phyloP scores from a whole-genome alignment of 2,797 vertebrate genomes.

The Manis javanica region DNA sequence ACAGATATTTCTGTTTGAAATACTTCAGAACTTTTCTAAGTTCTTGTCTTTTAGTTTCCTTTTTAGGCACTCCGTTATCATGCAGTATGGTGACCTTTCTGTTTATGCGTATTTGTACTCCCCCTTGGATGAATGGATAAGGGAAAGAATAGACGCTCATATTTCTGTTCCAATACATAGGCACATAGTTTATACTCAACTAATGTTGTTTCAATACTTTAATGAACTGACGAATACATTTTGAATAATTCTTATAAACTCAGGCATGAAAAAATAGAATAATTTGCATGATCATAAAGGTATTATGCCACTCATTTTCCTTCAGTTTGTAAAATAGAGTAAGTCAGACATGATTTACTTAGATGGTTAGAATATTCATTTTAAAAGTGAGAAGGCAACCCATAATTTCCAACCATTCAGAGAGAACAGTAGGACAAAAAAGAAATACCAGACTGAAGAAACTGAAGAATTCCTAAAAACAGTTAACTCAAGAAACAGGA shows the following conservation, averaged over 20 bases:
- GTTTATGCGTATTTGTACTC: background rate
- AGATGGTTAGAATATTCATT: conserved; percentile 1
- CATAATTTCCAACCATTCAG: background rate
- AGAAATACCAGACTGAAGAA: background rate
- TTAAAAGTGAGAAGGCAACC: background rate
- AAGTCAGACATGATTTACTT: background rate
- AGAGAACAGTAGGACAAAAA: background rate
- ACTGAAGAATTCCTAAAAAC: background rate
- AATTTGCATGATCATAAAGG: conserved; percentile 10
- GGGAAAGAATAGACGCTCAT: background rate
- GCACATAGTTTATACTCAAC: background rate
- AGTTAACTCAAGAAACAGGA: conserved; percentile 32
- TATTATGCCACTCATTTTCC: background rate
- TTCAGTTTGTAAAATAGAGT: background rate
- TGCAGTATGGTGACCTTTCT: background rate
- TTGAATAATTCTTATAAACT: background rate
- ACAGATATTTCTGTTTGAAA: background rate
- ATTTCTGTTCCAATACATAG: background rate
- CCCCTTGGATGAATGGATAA: background rate
- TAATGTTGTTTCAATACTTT: background rate
- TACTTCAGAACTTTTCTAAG: background rate
- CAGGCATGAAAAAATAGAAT: background rate
- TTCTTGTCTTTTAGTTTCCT: background rate
- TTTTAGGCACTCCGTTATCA: background rate
- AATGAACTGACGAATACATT: background rate